A percentile compares a stretch with the other conserved stretches of the same genome.
Evolutionary conservation across 2,888 invertebrate genomes (phyloP).

Genomic region (Mythimna lalbum): DNA sequence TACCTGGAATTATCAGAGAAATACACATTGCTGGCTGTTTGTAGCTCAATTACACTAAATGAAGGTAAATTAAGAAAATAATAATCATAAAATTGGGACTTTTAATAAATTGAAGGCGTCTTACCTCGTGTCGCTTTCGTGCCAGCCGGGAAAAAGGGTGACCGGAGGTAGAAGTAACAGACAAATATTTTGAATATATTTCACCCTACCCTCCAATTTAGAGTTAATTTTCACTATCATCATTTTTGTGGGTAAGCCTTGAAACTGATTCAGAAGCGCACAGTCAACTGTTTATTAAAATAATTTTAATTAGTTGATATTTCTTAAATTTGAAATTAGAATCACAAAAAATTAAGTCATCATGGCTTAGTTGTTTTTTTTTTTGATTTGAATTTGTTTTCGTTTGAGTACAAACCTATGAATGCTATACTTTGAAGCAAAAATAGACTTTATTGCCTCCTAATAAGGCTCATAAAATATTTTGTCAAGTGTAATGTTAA

Average conservation of each 20-base stretch:
- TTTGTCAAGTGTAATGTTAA: neutral
- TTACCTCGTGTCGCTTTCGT: conserved; percentile 80
- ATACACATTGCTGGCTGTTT: conserved; percentile 57
- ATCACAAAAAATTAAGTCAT: conserved; percentile 9
- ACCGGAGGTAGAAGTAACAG: conserved; percentile 70
- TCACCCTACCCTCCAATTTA: conserved; percentile 69
- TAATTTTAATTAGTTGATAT: neutral
- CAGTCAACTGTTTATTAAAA: neutral
- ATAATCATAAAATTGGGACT: conserved; percentile 59
- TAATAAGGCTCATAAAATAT: neutral
- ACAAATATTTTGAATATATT: conserved; percentile 58
- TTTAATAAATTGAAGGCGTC: conserved; percentile 70
- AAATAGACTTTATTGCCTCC: neutral
- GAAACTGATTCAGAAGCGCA: conserved; percentile 5
- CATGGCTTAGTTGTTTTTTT: conserved; percentile 7
- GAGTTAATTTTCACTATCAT: conserved; percentile 31
- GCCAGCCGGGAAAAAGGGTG: conserved; percentile 67
- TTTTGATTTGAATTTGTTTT: conserved; percentile 45
- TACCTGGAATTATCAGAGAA: conserved; percentile 65
- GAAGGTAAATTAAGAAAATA: conserved; percentile 75
- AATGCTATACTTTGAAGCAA: neutral
- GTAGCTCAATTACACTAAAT: conserved; percentile 61
- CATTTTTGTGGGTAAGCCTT: conserved; percentile 33
- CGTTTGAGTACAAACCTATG: conserved; percentile 12
- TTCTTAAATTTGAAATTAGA: conserved; percentile 35